phyloP scores from a whole-genome alignment of 2,113 vertebrate genomes.

The Phylloscopus trochilus region DNA sequence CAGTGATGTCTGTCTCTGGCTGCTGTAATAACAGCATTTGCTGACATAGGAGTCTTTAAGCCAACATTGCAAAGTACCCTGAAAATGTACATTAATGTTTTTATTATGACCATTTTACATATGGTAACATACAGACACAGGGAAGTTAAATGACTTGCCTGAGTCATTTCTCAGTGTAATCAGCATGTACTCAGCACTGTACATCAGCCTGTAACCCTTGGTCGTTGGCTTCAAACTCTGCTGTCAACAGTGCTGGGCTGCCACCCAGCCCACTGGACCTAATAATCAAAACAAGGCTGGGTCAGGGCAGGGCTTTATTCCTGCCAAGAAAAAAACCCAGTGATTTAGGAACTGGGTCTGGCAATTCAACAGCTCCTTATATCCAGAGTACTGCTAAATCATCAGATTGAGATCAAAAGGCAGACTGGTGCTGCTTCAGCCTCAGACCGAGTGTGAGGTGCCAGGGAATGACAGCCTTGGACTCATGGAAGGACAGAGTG shows the following conservation, averaged over 20 bases:
- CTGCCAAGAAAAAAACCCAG: neutral
- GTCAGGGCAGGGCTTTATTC: neutral
- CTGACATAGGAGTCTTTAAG: neutral
- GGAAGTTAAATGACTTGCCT: neutral
- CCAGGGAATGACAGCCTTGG: neutral
- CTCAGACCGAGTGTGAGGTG: neutral
- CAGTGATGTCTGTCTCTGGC: neutral
- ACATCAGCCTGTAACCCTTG: neutral
- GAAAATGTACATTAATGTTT: neutral
- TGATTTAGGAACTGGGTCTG: slow-evolving; percentile 10
- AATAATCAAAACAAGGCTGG: neutral
- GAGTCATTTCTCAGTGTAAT: neutral
- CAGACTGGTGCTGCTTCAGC: neutral
- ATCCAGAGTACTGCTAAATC: neutral
- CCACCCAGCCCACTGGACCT: neutral
- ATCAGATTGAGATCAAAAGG: neutral
- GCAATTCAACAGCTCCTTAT: neutral
- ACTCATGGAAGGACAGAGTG: neutral
- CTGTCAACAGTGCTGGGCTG: neutral
- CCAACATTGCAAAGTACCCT: neutral
- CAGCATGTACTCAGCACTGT: neutral
- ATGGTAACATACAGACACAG: neutral
- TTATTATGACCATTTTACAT: neutral
- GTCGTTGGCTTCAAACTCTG: neutral
- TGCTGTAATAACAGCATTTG: neutral